phyloP scores from a whole-genome alignment of 2,888 invertebrate species.

The Bhutanitis thaidina region DNA sequence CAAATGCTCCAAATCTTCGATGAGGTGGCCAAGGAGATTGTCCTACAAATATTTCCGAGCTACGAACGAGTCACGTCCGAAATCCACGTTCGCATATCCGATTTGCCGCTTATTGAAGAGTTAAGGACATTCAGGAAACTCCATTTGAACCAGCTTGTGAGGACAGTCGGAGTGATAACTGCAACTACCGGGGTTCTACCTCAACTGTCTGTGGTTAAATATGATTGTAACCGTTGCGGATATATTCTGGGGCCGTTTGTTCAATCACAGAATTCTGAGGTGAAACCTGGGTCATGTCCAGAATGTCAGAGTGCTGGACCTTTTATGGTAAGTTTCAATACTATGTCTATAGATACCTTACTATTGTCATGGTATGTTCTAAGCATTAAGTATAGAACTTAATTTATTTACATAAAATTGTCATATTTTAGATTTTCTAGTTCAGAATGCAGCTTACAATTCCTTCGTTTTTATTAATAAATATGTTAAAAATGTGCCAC shows the following conservation, averaged over 20 bases:
- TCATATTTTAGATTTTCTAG: too few relatives aligned
- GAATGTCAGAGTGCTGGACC: conserved; percentile 98
- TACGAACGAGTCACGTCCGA: conserved; percentile 96
- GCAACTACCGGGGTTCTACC: conserved; percentile 97
- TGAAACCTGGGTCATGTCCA: conserved; percentile 97
- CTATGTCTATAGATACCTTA: too few relatives aligned
- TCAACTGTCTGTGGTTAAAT: conserved; percentile 96
- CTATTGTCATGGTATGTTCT: too few relatives aligned
- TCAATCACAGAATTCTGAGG: conserved; percentile 95
- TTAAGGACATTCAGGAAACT: conserved; percentile 93
- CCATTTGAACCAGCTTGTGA: conserved; percentile 95
- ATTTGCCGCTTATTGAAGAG: conserved; percentile 97
- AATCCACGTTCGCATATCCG: conserved; percentile 96
- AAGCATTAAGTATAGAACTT: too few relatives aligned
- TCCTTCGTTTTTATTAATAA: too few relatives aligned
- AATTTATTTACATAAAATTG: too few relatives aligned
- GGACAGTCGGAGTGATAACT: conserved; percentile 94
- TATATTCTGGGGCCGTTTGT: conserved; percentile 97
- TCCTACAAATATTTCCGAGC: conserved; percentile 95
- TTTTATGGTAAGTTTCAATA: conserved; percentile 84
- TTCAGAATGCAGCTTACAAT: too few relatives aligned
- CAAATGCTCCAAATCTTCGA: conserved; percentile 98
- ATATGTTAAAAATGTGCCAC: too few relatives aligned
- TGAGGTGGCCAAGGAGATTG: conserved; percentile 95
- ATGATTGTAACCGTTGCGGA: conserved; percentile 97